Evolutionary conservation across 1,140 invertebrate genomes (phyloP), one percentile per base, ranked within the genome.

Genomic region (Chionoecetes opilio): DNA sequence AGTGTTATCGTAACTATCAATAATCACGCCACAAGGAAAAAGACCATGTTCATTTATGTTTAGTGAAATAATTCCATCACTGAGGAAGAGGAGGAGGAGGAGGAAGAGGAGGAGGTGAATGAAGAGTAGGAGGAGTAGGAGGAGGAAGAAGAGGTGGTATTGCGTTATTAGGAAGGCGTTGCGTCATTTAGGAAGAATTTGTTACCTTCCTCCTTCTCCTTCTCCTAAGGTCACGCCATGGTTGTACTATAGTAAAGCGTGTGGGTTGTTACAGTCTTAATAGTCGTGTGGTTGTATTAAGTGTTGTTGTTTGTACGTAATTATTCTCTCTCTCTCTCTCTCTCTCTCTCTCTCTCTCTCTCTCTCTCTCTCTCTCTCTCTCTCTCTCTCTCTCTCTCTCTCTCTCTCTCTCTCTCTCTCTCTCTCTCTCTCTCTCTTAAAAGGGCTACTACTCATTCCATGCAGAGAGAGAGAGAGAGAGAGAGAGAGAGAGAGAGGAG

Each of bases 261-360:
- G 63, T 26, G 26, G n/a, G 26, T 75, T 75, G 63, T n/a, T n/a
- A n/a, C 63, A 26, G 46, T 53, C 21, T 9, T 53, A 53, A 53
- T 14, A 53, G 9, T 53, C 46, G 46, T 53, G 46, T 9, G 46
- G 46, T 53, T 53, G 46, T 53, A 53, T 53, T 14, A 53, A 53
- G 11, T 53, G 46, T 9, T 11, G 46, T 53, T n/a, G n/a, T 75
- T 75, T 11, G 63, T 2, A 2, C 63, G 21, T n/a, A n/a, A 75
- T 75, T 75, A 75, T 21, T 75, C 63, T 75, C 63, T 75, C 63
- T 75, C 63, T 75, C 63, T 75, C 63, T 75, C 63, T 75, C 63
- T 75, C 63, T 75, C 63, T 75, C 63, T 75, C 63, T 75, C 63
- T 75, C 63, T 75, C 63, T 75, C 63, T 75, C 63, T 75, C 63